Conservation (phyloP, 1,140 invertebrate species). For the Drosophila saltans region DNA sequence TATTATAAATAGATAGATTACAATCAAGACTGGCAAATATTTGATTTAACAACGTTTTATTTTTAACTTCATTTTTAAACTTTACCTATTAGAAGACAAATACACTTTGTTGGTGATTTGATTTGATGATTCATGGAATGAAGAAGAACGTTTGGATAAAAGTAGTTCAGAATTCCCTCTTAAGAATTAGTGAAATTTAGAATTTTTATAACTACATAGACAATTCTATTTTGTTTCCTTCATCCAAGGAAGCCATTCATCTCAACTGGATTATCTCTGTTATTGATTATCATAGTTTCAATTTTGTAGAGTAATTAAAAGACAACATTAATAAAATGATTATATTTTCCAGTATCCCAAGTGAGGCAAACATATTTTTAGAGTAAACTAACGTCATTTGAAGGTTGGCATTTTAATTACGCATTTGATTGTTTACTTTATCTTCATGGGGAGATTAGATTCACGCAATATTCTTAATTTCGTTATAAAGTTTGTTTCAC, state of each 20-base stretch:
- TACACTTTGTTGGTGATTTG: neutral
- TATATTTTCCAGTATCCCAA: neutral
- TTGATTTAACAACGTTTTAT: neutral
- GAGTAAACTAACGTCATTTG: slow-evolving; percentile 4
- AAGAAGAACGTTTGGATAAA: no score
- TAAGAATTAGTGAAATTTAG: no score
- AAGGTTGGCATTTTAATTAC: slow-evolving; percentile 2
- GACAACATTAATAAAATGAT: neutral
- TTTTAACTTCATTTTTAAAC: neutral
- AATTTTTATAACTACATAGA: no score
- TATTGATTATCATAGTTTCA: neutral
- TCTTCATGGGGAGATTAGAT: neutral
- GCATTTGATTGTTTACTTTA: slow-evolving; percentile 1
- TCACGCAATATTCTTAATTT: neutral
- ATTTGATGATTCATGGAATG: no score
- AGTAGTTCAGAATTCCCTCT: no score
- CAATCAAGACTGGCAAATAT: neutral
- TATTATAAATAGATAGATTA: slow-evolving; percentile 1
- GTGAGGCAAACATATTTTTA: slow-evolving; percentile 1
- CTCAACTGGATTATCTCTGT: no score
- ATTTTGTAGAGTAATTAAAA: neutral
- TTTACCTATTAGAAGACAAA: neutral
- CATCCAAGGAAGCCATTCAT: no score
- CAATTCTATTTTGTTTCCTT: no score
- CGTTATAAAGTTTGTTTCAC: neutral